These are phyloP conservation scores for Barnardius zonarius DNA, from an alignment of 2,113 vertebrate species.

Conservation along the genomic window DNA sequence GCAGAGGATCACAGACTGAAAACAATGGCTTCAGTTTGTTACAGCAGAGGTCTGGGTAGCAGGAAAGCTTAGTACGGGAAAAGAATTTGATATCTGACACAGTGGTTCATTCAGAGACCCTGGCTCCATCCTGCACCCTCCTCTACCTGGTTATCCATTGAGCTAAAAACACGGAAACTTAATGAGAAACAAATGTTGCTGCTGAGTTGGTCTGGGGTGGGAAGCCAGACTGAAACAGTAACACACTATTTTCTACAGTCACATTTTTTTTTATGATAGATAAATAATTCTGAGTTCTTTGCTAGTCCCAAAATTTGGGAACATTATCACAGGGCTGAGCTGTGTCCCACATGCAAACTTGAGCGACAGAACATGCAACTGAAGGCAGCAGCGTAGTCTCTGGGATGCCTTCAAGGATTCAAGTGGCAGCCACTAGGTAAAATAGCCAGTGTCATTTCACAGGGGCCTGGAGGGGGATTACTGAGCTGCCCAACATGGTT, in stretches of 20 bases:
- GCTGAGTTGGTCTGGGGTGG: background rate
- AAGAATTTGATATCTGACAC: background rate
- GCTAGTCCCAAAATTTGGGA: background rate
- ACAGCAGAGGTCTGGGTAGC: background rate
- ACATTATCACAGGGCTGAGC: background rate
- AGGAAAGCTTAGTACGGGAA: background rate
- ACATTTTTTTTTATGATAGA: background rate
- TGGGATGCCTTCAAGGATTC: background rate
- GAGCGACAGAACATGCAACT: background rate
- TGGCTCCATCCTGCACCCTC: background rate
- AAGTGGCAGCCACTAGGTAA: background rate
- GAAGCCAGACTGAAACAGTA: background rate
- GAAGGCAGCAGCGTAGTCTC: background rate
- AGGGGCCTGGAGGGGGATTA: background rate
- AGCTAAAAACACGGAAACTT: background rate
- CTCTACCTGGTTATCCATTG: background rate
- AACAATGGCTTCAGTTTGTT: background rate
- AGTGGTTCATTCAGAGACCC: slow-evolving; percentile 7
- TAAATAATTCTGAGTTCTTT: background rate
- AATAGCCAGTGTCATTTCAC: background rate
- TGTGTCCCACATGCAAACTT: background rate
- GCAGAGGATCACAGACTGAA: background rate
- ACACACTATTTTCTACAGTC: background rate
- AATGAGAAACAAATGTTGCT: slow-evolving; percentile 39
- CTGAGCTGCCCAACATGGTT: background rate